Evolutionary conservation across 30 jellyfish, hydroid and myxozoan species (phyloP), one percentile per base, ranked within the genome.

Genomic region (Turritopsis rubra): DNA sequence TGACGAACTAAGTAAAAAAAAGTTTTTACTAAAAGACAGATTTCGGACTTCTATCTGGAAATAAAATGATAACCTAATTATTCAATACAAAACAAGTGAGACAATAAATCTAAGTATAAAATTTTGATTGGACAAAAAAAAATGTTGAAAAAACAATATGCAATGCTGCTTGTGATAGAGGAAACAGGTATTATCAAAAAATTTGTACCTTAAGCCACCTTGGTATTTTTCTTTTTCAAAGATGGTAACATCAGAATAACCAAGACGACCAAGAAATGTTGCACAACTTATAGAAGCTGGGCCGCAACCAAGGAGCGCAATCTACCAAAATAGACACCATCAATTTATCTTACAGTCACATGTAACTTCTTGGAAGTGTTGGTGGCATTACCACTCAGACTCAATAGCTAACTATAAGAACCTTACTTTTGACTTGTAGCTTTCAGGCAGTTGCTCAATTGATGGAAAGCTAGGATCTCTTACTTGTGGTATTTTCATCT

Each of bases 221-320:
- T 41, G 41, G 68, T 31, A 85, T 21, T 82, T 84, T 53, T 90
- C 97, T 80, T 90, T 90, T 85, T 90, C 97, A 75, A 90, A 90
- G 53, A 90, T 75, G 17, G 90, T 90, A 65, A 90, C 72, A 79
- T 90, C 85, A 21, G 89, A 79, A 52, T 90, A 90, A 54, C 97
- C 97, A 65, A 90, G 92, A 28, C 97, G 88, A 54, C 91, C 97
- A 53, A 91, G 93, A 79, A 91, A 91, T 25, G 97, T 91, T 18
- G 96, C 97, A 87, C 97, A 91, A 80, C 97, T 91, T 21, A 91
- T 86, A 1, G 97, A 91, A 25, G 97, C 93, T 28, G 97, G 97
- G 0, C 97, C 97, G 72, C 97, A 91, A 18, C 97, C 97, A 68
- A 91, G 77, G 30, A 91, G 26, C 8, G 96, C 95, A 65, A 91